phyloP scores from a whole-genome alignment of 2,888 invertebrate species.

The Dioctria linearis region DNA sequence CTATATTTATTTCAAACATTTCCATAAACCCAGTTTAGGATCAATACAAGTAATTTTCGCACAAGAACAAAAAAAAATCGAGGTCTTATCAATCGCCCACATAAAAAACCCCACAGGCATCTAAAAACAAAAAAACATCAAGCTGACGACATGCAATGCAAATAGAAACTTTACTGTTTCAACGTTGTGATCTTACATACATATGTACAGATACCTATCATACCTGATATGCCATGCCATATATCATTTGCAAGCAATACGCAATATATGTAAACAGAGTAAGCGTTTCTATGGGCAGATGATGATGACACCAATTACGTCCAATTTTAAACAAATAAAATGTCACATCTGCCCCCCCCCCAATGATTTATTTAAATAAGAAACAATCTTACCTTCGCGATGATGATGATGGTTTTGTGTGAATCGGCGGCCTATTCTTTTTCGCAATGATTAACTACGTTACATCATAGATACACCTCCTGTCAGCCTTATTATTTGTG shows the following conservation, averaged over 20 bases:
- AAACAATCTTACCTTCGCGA: not conserved
- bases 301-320: conserved; percentile 15
- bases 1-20: too few relatives aligned
- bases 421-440: not conserved
- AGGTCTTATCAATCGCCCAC: conserved; percentile 18
- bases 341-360: not conserved
- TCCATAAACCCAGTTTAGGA: too few relatives aligned
- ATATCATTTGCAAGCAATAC: not conserved
- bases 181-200: not conserved
- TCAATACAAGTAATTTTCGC: too few relatives aligned
- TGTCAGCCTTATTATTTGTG: not conserved
- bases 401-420: not conserved
- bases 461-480: conserved; percentile 12
- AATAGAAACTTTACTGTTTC: not conserved
- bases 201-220: too few relatives aligned
- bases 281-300: not conserved
- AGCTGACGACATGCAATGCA: conserved; percentile 11
- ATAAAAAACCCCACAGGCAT: not conserved
- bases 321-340: conserved; percentile 23
- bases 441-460: not conserved
- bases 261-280: not conserved
- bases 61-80: not conserved
- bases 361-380: not conserved
- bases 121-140: conserved; percentile 6
- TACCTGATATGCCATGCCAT: too few relatives aligned